These are phyloP conservation scores for Caenorhabditis plicata DNA, from an alignment of 2,888 invertebrate species.

Conservation along the genomic window DNA sequence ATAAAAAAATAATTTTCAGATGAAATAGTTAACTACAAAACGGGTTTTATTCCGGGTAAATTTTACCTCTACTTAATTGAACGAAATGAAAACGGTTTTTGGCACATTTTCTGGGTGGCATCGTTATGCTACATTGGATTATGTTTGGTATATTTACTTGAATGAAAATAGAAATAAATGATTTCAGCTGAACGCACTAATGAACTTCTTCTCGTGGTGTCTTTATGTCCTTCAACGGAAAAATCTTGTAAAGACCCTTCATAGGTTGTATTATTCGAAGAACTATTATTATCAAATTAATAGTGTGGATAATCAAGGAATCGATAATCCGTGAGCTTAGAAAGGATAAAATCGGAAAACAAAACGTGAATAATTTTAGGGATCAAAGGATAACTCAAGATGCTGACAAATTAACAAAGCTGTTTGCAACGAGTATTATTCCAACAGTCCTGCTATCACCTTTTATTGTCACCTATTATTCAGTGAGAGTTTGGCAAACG, in stretches of 20 bases:
- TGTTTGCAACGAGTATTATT: slow-evolving; percentile 64
- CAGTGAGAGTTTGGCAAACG: slow-evolving; percentile 69
- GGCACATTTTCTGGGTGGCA: slow-evolving; percentile 64
- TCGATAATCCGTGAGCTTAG: slow-evolving; percentile 70
- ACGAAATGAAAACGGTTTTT: slow-evolving; percentile 68
- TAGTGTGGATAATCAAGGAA: slow-evolving; percentile 66
- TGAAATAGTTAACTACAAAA: slow-evolving; percentile 69
- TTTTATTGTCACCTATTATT: slow-evolving; percentile 70
- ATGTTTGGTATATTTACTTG: slow-evolving; percentile 33
- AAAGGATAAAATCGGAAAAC: background rate
- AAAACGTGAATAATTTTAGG: slow-evolving; percentile 55
- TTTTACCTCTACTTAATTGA: slow-evolving; percentile 70
- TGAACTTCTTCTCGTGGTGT: slow-evolving; percentile 67
- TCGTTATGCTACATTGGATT: slow-evolving; percentile 62
- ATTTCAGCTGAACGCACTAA: slow-evolving; percentile 68
- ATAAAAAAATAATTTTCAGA: slow-evolving; percentile 65
- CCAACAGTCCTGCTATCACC: slow-evolving; percentile 66
- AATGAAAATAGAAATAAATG: slow-evolving; percentile 8
- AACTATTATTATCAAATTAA: slow-evolving; percentile 69
- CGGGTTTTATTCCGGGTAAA: slow-evolving; percentile 70
- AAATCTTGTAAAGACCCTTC: slow-evolving; percentile 67
- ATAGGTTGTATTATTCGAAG: slow-evolving; percentile 68
- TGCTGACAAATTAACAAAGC: slow-evolving; percentile 68
- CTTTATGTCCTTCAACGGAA: slow-evolving; percentile 69
- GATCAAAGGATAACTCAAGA: slow-evolving; percentile 71